Conservation (phyloP, 2,113 vertebrate genomes). For the Antechinus flavipes region DNA sequence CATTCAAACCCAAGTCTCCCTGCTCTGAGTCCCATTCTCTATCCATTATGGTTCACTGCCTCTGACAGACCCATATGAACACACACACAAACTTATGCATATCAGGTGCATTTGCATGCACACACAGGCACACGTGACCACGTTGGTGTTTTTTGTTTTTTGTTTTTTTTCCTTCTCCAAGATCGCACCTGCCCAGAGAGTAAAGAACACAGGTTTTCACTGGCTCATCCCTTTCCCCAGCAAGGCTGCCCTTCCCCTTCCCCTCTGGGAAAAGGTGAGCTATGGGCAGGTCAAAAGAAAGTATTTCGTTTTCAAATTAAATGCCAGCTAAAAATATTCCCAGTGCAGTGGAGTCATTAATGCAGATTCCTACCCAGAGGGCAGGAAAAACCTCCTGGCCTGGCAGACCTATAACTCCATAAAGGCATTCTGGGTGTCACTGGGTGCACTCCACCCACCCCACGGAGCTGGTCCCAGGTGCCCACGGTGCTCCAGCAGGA, state of each 20-base stretch:
- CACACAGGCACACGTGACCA: neutral
- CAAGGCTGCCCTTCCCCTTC: slow-evolving; percentile 54
- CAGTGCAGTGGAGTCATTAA: slow-evolving; percentile 67
- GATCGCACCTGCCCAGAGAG: slow-evolving; percentile 68
- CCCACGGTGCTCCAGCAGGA: neutral
- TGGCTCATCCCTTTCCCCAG: slow-evolving; percentile 63
- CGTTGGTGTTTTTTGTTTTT: neutral
- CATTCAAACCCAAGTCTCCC: neutral
- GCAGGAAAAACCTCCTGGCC: slow-evolving; percentile 69
- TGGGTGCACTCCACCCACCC: neutral
- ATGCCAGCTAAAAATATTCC: slow-evolving; percentile 71
- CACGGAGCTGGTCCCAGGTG: neutral
- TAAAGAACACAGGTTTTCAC: slow-evolving; percentile 72
- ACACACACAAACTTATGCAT: slow-evolving; percentile 65
- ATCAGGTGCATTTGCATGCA: neutral
- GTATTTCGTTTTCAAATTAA: slow-evolving; percentile 62
- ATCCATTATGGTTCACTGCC: neutral
- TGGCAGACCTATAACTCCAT: slow-evolving; percentile 53
- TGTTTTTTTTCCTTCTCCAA: slow-evolving; percentile 44
- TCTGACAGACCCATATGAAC: neutral
- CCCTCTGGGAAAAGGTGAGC: slow-evolving; percentile 70
- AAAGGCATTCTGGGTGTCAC: slow-evolving; percentile 68
- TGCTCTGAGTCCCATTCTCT: neutral
- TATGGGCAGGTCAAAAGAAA: slow-evolving; percentile 46
- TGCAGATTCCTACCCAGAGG: slow-evolving; percentile 74